A percentile compares a stretch with the other conserved stretches of the same genome.
phyloP scores from a whole-genome alignment of 2,797 vertebrate genomes.

The Cyclura pinguis region DNA sequence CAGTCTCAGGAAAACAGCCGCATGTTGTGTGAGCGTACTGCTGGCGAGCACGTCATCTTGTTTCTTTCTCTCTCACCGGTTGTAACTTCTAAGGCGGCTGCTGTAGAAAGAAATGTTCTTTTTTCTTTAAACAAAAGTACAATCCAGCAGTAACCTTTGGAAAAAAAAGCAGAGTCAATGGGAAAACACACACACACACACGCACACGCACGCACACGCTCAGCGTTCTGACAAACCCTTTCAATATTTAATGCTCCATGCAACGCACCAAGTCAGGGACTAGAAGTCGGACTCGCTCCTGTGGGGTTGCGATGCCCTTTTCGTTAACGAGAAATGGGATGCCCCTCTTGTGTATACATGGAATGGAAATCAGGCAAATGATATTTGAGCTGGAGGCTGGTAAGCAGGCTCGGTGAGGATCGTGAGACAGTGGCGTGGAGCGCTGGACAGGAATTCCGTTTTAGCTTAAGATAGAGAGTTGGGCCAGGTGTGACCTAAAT shows the following conservation, averaged over 20 bases:
- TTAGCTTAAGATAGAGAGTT: neutral
- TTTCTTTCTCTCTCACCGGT: neutral
- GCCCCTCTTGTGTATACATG: neutral
- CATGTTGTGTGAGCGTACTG: too few species aligned
- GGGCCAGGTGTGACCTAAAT: too few species aligned
- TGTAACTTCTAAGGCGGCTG: conserved; percentile 62
- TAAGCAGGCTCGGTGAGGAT: conserved; percentile 26
- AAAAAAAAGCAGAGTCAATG: conserved; percentile 64
- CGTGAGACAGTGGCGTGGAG: neutral
- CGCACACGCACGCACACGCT: conserved; percentile 3
- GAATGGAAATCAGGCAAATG: conserved; percentile 16
- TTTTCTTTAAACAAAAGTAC: neutral
- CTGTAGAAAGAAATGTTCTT: conserved; percentile 58
- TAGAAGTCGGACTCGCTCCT: conserved; percentile 37
- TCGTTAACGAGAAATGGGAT: fast-evolving
- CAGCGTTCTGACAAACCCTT: conserved; percentile 62
- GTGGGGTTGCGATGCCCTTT: conserved; percentile 53
- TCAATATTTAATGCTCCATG: conserved; percentile 57
- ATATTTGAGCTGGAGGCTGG: conserved; percentile 15
- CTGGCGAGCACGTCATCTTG: neutral
- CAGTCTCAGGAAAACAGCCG: conserved; percentile 31
- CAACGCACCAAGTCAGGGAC: fast-evolving
- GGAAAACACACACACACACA: conserved; percentile 41
- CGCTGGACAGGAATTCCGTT: neutral
- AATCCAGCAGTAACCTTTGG: conserved; percentile 66